Percentiles rank a stretch among this genome's conserved stretches.
phyloP scores from a whole-genome alignment of 1,140 invertebrate species.

The Pogonognathellus flavescens region DNA sequence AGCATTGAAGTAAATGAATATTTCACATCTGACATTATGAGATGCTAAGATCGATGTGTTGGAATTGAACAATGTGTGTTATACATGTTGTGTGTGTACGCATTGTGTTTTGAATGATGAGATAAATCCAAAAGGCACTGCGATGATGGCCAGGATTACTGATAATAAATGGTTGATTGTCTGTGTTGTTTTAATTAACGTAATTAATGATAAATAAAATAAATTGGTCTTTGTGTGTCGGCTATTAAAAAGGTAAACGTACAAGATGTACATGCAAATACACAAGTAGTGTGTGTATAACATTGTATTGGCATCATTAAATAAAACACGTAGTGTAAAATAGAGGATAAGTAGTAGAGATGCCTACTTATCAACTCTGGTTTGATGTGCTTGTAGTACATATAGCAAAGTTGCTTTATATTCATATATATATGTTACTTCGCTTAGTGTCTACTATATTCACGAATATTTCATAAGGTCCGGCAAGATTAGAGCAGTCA shows the following conservation, averaged over 20 bases:
- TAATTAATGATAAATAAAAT: slow-evolving; percentile 50
- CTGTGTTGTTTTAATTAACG: slow-evolving; percentile 47
- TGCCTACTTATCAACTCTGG: not conserved
- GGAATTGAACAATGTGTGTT: not conserved
- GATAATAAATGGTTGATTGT: slow-evolving; percentile 44
- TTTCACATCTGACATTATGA: not conserved
- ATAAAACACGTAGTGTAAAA: too few relatives aligned
- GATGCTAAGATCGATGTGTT: not conserved
- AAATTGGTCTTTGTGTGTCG: slow-evolving; percentile 37
- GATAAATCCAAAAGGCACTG: not conserved
- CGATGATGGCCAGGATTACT: slow-evolving; percentile 22
- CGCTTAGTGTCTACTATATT: slow-evolving; percentile 18
- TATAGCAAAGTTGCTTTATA: not conserved
- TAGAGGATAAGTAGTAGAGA: not conserved
- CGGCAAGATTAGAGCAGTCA: not conserved
- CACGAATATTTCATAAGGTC: slow-evolving; percentile 16
- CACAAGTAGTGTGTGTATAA: not conserved
- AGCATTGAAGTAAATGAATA: not conserved
- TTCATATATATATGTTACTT: not conserved
- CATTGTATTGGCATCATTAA: too few relatives aligned
- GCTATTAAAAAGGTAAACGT: slow-evolving; percentile 11
- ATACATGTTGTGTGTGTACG: not conserved
- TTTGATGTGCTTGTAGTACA: not conserved
- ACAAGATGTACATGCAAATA: not conserved
- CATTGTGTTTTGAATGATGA: not conserved